Evolutionary conservation across 2,113 vertebrate species (phyloP).

Genomic region (Myrmecobius fasciatus): DNA sequence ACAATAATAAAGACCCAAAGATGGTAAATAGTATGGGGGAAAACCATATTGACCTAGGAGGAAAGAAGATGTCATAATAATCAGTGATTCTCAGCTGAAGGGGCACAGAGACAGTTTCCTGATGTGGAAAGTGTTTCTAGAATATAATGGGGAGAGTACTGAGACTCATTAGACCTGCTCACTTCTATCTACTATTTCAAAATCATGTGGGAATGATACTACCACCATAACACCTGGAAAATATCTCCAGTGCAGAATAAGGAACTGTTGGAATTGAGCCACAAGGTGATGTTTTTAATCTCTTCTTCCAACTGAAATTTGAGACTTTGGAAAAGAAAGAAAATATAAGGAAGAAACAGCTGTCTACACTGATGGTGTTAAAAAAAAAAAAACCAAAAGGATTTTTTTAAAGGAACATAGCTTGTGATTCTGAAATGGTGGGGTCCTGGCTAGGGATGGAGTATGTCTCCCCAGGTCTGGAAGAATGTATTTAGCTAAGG

Average conservation of each 20-base stretch:
- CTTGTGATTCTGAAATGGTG: background rate
- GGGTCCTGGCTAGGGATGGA: background rate
- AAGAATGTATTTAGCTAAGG: background rate
- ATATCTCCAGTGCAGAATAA: background rate
- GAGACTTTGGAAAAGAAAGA: conserved; percentile 5
- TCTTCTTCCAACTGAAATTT: background rate
- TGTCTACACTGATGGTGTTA: background rate
- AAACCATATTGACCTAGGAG: background rate
- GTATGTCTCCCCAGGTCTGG: background rate
- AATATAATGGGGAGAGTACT: background rate
- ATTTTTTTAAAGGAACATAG: background rate
- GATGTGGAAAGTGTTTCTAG: background rate
- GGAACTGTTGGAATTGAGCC: background rate
- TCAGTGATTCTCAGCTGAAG: background rate
- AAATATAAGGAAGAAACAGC: background rate
- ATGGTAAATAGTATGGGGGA: background rate
- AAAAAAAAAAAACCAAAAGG: background rate
- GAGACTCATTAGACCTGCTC: background rate
- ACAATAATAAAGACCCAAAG: background rate
- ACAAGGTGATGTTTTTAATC: conserved; percentile 6
- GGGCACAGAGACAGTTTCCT: background rate
- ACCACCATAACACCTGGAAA: background rate
- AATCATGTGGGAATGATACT: background rate
- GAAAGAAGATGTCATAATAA: background rate
- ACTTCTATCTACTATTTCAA: background rate